Evolutionary conservation across 2,113 vertebrate genomes (phyloP).

Genomic region (Rhineura floridana): DNA sequence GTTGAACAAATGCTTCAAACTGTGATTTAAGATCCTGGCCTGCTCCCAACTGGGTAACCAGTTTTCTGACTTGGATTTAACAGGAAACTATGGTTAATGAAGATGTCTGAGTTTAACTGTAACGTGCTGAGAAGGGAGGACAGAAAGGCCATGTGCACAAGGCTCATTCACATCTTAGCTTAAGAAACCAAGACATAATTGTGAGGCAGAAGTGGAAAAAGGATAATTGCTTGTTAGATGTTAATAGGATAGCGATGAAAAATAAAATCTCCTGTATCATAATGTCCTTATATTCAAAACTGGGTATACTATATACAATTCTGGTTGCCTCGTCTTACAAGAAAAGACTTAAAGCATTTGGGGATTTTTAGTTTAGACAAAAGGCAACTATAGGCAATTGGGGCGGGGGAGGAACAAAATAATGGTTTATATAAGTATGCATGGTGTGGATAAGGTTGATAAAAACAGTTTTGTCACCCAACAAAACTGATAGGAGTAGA

Average conservation of each 20-base stretch:
- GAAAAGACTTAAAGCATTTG: background rate
- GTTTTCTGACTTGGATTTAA: background rate
- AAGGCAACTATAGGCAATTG: background rate
- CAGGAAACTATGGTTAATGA: background rate
- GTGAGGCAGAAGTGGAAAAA: no score
- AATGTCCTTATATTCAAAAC: background rate
- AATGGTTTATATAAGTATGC: no score
- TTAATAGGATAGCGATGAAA: background rate
- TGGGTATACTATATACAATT: background rate
- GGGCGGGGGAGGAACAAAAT: background rate
- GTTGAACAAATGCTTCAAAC: background rate
- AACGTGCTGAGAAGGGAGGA: no score
- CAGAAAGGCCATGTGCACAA: no score
- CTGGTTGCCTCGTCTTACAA: background rate
- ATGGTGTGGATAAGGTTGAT: no score
- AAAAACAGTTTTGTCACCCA: background rate
- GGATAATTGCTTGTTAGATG: background rate
- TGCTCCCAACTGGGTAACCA: background rate
- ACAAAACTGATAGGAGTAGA: background rate
- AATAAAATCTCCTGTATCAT: background rate
- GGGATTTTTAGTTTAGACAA: background rate
- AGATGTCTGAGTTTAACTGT: no score
- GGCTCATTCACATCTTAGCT: no score
- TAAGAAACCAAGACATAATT: background rate
- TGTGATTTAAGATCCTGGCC: background rate